phyloP scores from a whole-genome alignment of 1,140 invertebrate species.

The Cheumatopsyche charites region DNA sequence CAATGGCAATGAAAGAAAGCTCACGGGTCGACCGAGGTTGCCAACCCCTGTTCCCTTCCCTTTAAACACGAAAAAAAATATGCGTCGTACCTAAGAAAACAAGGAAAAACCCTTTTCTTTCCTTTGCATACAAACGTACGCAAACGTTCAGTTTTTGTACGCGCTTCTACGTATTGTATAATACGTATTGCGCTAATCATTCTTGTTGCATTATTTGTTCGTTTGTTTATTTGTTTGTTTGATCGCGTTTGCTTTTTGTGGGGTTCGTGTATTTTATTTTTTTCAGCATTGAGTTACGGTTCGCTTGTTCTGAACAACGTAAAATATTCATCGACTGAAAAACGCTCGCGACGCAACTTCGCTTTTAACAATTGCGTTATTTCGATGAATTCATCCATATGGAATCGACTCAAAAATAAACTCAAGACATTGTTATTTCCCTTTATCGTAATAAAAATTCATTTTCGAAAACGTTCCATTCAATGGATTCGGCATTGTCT shows the following conservation, averaged over 20 bases:
- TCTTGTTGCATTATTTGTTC: conserved; percentile 19
- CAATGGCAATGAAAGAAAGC: conserved; percentile 36
- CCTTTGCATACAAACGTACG: too few relatives aligned
- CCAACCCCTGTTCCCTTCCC: conserved; percentile 17
- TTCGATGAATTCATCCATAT: conserved; percentile 3
- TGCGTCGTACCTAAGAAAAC: neutral
- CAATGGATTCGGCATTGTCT: too few relatives aligned
- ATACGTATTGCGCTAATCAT: conserved; percentile 14
- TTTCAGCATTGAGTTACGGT: too few relatives aligned
- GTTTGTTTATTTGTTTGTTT: neutral
- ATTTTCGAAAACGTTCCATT: too few relatives aligned
- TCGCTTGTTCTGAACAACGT: too few relatives aligned
- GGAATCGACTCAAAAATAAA: too few relatives aligned
- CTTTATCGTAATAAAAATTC: too few relatives aligned
- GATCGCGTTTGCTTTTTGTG: too few relatives aligned
- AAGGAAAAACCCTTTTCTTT: neutral
- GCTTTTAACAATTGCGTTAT: neutral
- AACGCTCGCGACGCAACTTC: too few relatives aligned
- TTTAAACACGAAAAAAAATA: conserved; percentile 24
- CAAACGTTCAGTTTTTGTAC: neutral
- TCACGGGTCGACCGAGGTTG: conserved; percentile 34
- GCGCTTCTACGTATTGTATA: too few relatives aligned
- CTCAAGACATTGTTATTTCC: too few relatives aligned
- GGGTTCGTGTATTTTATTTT: neutral
- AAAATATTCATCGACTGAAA: too few relatives aligned